Evolutionary conservation across 2,888 invertebrate genomes (phyloP), one percentile per base, ranked within the genome.

Genomic region (Dorcus hopei): DNA sequence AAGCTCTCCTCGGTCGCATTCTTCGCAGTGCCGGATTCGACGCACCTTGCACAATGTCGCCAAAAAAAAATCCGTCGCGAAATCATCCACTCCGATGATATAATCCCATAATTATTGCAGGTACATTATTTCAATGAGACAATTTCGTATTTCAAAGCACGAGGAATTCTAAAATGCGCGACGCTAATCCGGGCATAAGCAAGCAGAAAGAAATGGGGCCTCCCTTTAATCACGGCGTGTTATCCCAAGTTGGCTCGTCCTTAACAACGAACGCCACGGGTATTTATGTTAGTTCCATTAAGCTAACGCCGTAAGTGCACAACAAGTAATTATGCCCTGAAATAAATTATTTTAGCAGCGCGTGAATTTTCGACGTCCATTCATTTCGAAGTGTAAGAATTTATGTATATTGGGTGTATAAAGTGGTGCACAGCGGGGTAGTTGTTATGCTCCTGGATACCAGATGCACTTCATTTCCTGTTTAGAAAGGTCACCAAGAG

Each of bases 281-380:
- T 57, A 57, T 57, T 57, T 57, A 57, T 51, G 57, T 52, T 52
- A 57, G 51, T 47, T 57, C 57, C 57, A 57, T 57, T 57, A 57
- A 57, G 45, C 57, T 51, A 57, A 57, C 52, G 47, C 52, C 47
- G 57, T 57, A 57, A 57, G 57, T 57, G 57, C 47, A 47, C 47
- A 33, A 33, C 26, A 47, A 14, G 57, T 51, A 57, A 57, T 57
- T 57, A 57, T 51, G 47, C 53, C 39, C 43, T 38, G 23, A 54
- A 43, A 58, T 58, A 58, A 58, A 58, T 58, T 58, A 58, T 58
- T 53, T 53, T 53, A 53, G 50, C 58, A 42, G 54, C 49, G 50
- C 58, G 54, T 54, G 54, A 54, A 58, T 58, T 58, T 14, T 54
- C 57, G 38, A 52, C 51, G 57, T 45, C 57, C 57, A 52, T 57